Conservation (phyloP, 1,140 invertebrate genomes). For the Dolichoris vasculosae region DNA sequence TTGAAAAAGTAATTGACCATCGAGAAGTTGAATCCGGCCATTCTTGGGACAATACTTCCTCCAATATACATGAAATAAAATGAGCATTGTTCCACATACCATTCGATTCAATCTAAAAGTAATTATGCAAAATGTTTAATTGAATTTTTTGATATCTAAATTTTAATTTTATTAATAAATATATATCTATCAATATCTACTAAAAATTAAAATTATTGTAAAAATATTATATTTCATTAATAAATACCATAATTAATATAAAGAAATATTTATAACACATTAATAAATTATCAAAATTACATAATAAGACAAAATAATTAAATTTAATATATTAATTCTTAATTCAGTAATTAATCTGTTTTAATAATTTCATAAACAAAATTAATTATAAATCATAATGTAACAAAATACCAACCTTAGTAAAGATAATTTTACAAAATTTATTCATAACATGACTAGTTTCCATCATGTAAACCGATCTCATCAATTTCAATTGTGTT, state of each 20-base stretch:
- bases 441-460: constrained; percentile 78
- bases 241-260: neutral
- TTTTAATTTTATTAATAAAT: neutral
- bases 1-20: constrained; percentile 67
- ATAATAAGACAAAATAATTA: neutral
- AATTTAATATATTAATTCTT: neutral
- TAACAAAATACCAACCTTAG: constrained; percentile 68
- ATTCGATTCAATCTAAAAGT: constrained; percentile 72
- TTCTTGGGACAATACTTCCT: constrained; percentile 74
- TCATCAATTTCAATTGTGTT: constrained; percentile 73
- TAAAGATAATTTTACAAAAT: constrained; percentile 75
- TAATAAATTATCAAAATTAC: neutral
- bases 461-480: constrained; percentile 79
- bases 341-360: too few relatives aligned
- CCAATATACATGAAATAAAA: constrained; percentile 73
- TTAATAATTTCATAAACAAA: neutral
- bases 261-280: neutral
- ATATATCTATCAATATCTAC: neutral
- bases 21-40: constrained; percentile 72
- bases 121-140: neutral
- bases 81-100: constrained; percentile 70
- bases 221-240: neutral
- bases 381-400: neutral
- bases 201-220: neutral
- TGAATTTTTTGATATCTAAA: too few relatives aligned